Base-by-base conservation (phyloP, 2,113 vertebrate genomes). In the Crotalus viridis region DNA sequence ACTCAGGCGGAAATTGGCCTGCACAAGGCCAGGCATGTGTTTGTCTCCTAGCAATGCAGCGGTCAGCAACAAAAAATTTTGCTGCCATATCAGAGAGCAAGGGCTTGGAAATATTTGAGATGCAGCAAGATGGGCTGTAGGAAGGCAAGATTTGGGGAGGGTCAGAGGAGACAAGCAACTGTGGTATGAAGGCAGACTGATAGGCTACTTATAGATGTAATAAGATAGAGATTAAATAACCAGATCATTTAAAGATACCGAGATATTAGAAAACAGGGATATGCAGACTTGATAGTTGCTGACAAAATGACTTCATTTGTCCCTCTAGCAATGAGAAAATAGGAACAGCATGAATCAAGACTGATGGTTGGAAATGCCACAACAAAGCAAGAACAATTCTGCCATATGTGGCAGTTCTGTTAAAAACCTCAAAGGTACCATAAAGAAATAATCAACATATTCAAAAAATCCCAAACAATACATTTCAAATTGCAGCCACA, bases 21-120 rank as follows among this genome's bases (percentile, higher is more conserved):
- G 97, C 97, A 97, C 96, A 96, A 93, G 93, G 96, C 97, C 52
- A 0, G 97, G 95, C 97, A 97, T 93, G 94, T 97, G 97, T 96
- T 96, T 94, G 95, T 97, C 97, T 97, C 95, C 86, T 91, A 97
- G 96, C 95, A 93, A 97, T 95, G 95, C 93, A 97, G 96, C 94
- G 97, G 95, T 97, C 96, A 97, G 96, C 97, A 97, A 96, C 97
- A 96, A 95, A 97, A 95, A 95, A 0, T 92, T 97, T 97, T 97
- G 94, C 96, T 0, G 54, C 92, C 28, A 92, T 96, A 95, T 96
- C 96, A 96, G 93, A 91, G 89, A 96, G 90, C 94, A 10, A 96
- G 93, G 95, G 94, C 94, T 94, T 96, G 96, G 95, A 88, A 93
- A 93, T 94, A 93, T 93, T 90, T 69, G 94, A 97, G 95, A 95